Evolutionary conservation across 2,797 vertebrate genomes (phyloP), one percentile per base, ranked within the genome.

Genomic region (Danio tinwini): DNA sequence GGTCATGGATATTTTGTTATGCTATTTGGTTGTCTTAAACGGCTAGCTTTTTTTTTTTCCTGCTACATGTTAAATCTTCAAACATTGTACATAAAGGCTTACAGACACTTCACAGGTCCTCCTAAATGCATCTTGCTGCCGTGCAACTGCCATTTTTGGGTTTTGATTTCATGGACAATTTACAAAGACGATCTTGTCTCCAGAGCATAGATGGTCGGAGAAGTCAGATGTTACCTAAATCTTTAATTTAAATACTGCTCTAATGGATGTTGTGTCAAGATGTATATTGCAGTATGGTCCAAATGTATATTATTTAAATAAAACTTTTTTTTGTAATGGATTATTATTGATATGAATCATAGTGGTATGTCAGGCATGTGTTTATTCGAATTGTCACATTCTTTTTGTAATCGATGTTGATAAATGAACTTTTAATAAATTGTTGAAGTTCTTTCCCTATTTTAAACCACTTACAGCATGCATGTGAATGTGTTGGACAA

Each of bases 301-400:
- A 93, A 87, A 94, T 94, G 93, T 94, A 93, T 78, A 94, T 94
- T 94, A 94, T 94, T 95, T 94, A 84, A 86, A 83, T 81, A 84
- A 82, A 95, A 93, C 13, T 91, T 92, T 92, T 29, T 92, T 92
- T 88, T 92, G 88, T 91, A 92, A 91, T 92, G 93, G 92, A 92
- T 76, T 71, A 79, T 62, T 77, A 74, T 74, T 52, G 52, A 71
- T 74, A 70, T 79, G 59, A 64, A 83, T 50, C 63, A 92, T 88
- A 91, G 91, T 93, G 90, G 90, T 94, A 92, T 91, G 92, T 91
- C 92, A 80, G 91, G 92, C 93, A 94, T 94, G 93, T 93, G 90
- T 92, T 94, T 86, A 91, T 91, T 93, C 92, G 86, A 91, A 91
- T 87, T 91, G 91, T 93, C 89, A 92, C 88, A 89, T 90, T 84